phyloP scores from a whole-genome alignment of 2,797 vertebrate genomes.

The Macroramphosus scolopax region DNA sequence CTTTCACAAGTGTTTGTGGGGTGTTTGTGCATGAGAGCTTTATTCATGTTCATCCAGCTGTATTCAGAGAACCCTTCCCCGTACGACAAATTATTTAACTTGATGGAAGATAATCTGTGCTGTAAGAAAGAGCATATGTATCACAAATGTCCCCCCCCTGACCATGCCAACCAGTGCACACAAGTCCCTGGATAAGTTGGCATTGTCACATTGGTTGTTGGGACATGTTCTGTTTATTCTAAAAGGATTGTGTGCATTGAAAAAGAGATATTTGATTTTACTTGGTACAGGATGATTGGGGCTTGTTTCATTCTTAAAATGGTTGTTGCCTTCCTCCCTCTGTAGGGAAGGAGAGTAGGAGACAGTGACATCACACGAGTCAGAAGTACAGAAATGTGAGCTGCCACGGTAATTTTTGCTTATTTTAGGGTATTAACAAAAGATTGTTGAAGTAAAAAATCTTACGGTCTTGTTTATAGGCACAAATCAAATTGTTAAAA shows the following conservation, averaged over 20 bases:
- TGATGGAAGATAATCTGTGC: slow-evolving; percentile 35
- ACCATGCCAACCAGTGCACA: too few relatives aligned
- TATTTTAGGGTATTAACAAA: slow-evolving; percentile 12
- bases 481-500: neutral
- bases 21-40: neutral
- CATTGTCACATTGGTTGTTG: neutral
- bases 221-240: slow-evolving; percentile 28
- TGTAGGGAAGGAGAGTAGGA: slow-evolving; percentile 22
- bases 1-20: slow-evolving; percentile 18
- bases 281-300: slow-evolving; percentile 32
- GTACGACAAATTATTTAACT: slow-evolving; percentile 30
- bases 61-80: slow-evolving; percentile 17
- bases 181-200: too few relatives aligned
- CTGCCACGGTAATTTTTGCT: slow-evolving; percentile 1
- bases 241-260: slow-evolving; percentile 53
- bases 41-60: slow-evolving; percentile 3
- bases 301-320: slow-evolving; percentile 39
- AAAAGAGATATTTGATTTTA: slow-evolving; percentile 24
- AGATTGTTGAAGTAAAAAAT: too few relatives aligned
- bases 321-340: slow-evolving; percentile 32
- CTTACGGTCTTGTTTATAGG: slow-evolving; percentile 1
- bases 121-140: slow-evolving; percentile 11
- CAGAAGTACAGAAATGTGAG: slow-evolving; percentile 19
- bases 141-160: too few relatives aligned
- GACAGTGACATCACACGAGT: slow-evolving; percentile 34